Evolutionary conservation across 2,797 vertebrate species (phyloP), one percentile per base, ranked within the genome.

Genomic region (Gambusia yucatana): DNA sequence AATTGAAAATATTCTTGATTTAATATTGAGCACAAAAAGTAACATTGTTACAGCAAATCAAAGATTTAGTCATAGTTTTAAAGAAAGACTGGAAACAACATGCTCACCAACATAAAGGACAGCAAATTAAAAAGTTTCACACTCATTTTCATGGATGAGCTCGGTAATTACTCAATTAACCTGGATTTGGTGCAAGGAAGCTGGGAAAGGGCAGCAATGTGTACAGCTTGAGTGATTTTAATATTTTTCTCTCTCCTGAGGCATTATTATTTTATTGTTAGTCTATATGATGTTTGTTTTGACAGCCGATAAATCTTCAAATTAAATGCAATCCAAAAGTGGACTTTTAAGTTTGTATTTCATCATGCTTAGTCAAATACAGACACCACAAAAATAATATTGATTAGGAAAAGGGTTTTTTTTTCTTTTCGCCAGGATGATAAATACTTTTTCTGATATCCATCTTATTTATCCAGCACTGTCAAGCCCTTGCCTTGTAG

Each of bases 391-490:
- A 55, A 5, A 41, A n/a, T 50, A 7, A 16, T 33, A 43, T 50
- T 65, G 73, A 48, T 77, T 57, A 52, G 33, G 25, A 3, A 17
- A 4, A 14, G 70, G 46, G 4, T 73, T 73, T 46, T 46, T 81
- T 77, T 79, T 77, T 52, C 50, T 52, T 52, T 52, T 52, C 3
- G 3, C 47, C 55, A 39, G 79, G 57, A 47, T 76, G 78, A 50
- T 43, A 36, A 59, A 73, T 17, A 17, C 47, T 41, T 48, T 76
- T 55, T 77, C 48, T 79, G 59, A 47, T 77, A 75, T 73, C 52
- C 59, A 25, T 86, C 80, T 78, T 77, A 55, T 41, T 83, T 59
- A 6, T 73, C 55, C 82, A 73, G 73, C 47, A 3, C 22, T 16
- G 52, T 46, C 39, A 74, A 46, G 30, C 41, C 77, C 46, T 63